Evolutionary conservation across 2,888 invertebrate genomes (phyloP).

Genomic region (Spicauda simplicius): DNA sequence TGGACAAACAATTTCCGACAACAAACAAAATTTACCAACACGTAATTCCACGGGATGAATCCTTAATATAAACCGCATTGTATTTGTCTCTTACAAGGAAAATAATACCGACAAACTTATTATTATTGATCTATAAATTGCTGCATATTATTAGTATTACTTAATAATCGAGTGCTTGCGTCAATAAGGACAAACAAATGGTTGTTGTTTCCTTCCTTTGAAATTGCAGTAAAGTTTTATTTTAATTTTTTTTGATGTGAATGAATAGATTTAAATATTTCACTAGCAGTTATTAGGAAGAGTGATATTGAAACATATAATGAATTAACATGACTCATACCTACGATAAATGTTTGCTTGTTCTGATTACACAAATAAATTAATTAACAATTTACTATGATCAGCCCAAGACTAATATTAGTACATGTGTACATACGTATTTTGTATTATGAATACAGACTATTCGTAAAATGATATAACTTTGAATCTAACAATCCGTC

Average conservation of each 20-base stretch:
- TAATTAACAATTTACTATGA: too few species aligned
- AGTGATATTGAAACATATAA: too few species aligned
- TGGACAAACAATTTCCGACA: constrained; percentile 48
- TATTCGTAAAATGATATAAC: too few species aligned
- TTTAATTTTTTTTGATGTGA: background rate
- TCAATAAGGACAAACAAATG: background rate
- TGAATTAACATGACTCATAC: too few species aligned
- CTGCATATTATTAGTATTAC: background rate
- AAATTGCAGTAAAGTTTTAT: background rate
- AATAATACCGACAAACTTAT: background rate
- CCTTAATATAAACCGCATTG: constrained; percentile 5
- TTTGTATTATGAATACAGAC: too few species aligned
- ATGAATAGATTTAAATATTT: background rate
- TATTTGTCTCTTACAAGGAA: background rate
- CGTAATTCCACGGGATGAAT: constrained; percentile 47
- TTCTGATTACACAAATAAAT: too few species aligned
- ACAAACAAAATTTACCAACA: constrained; percentile 47
- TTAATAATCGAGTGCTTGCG: background rate
- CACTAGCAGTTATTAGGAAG: too few species aligned
- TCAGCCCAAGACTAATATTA: too few species aligned
- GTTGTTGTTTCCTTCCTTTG: background rate
- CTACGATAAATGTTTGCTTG: too few species aligned
- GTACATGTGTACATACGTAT: too few species aligned
- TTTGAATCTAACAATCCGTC: too few species aligned
- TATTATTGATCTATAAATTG: constrained; percentile 1